A percentile compares a stretch with the other conserved stretches of the same genome.
phyloP scores from a whole-genome alignment of 2,113 vertebrate species.

The Plotosus lineatus region DNA sequence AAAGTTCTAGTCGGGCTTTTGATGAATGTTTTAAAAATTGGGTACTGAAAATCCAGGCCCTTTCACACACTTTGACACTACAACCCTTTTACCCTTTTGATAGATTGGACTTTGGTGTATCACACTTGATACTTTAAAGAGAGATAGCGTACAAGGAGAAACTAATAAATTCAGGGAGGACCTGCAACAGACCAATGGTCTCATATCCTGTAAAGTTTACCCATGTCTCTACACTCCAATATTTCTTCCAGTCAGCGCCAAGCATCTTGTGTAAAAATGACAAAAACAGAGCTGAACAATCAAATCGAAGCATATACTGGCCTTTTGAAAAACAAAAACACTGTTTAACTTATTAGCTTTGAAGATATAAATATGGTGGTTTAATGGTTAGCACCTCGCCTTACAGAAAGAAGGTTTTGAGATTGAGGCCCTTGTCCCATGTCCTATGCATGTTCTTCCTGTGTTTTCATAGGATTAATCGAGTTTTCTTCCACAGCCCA shows the following conservation, averaged over 20 bases:
- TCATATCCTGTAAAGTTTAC: background rate
- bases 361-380: background rate
- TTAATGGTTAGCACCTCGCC: no score
- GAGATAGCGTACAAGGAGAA: background rate
- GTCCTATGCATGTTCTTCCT: no score
- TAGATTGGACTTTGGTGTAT: constrained; percentile 4
- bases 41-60: background rate
- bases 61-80: constrained; percentile 15
- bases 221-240: background rate
- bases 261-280: background rate
- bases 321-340: background rate
- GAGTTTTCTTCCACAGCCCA: no score
- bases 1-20: constrained; percentile 29
- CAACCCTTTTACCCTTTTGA: constrained; percentile 9
- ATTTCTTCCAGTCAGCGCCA: background rate
- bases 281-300: background rate
- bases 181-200: background rate
- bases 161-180: background rate
- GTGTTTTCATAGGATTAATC: no score
- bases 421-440: no score
- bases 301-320: background rate
- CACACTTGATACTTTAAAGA: constrained; percentile 3
- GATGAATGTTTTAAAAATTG: constrained; percentile 18
- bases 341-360: background rate
- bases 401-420: no score